Percentiles rank a stretch among this genome's conserved stretches.
phyloP scores from a whole-genome alignment of 2,113 vertebrate species.

The Gallinago jamesoni region DNA sequence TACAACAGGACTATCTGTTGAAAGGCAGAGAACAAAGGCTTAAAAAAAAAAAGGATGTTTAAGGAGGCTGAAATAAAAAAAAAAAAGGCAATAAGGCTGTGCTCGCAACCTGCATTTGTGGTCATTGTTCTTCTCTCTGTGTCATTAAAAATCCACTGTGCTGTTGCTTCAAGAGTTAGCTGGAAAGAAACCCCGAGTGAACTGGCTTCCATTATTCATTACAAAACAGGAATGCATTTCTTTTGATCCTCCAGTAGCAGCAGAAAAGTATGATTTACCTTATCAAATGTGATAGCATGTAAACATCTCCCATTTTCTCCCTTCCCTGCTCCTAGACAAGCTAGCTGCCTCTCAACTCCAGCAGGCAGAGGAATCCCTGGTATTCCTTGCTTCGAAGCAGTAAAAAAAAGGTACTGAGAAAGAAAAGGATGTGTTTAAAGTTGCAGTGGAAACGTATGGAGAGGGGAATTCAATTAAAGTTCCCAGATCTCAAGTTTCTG shows the following conservation, averaged over 20 bases:
- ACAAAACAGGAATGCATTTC: background rate
- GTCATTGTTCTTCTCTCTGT: background rate
- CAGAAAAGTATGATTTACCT: background rate
- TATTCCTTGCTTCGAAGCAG: background rate
- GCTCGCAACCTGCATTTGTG: background rate
- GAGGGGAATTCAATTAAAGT: background rate
- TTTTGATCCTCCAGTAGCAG: background rate
- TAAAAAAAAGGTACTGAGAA: background rate
- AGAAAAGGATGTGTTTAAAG: background rate
- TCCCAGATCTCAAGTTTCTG: background rate
- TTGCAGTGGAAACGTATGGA: background rate
- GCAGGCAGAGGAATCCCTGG: background rate
- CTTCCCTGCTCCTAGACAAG: background rate
- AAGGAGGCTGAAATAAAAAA: background rate
- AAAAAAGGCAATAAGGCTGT: background rate
- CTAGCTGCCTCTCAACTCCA: background rate
- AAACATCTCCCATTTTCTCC: background rate
- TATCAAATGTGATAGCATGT: background rate
- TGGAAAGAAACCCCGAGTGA: background rate
- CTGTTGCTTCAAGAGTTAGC: background rate
- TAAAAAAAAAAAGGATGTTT: background rate
- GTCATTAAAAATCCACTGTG: background rate
- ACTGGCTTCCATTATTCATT: background rate
- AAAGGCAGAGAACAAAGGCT: constrained; percentile 12
- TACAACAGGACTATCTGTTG: background rate